Percentiles rank a stretch among this genome's conserved stretches.
Conservation (phyloP, 1,140 invertebrate species). For the Cotesia chilonis region DNA sequence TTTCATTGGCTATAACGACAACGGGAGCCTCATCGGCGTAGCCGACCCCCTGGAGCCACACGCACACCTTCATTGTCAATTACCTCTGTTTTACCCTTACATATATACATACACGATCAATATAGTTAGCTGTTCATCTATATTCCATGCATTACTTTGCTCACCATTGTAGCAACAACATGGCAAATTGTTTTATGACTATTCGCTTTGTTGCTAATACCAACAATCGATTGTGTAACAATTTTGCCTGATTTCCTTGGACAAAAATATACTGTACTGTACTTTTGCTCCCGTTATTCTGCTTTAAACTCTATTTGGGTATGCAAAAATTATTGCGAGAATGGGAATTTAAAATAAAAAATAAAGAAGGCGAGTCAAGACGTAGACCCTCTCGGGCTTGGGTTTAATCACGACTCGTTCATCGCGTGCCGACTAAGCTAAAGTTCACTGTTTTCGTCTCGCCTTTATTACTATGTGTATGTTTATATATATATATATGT, state of each 20-base stretch:
- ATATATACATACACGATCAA: background rate
- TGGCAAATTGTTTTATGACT: conserved; percentile 4
- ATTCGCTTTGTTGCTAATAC: background rate
- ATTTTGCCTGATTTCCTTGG: background rate
- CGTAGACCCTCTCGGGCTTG: conserved; percentile 2
- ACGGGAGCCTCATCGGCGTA: conserved; percentile 3
- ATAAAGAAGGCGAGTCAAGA: conserved; percentile 14
- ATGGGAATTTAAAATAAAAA: background rate
- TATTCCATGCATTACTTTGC: background rate
- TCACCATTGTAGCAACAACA: background rate
- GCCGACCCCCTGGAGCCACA: conserved; percentile 31
- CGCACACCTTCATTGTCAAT: conserved; percentile 16
- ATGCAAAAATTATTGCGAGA: background rate
- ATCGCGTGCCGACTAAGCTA: conserved; percentile 35
- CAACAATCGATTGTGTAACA: background rate
- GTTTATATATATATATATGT: background rate
- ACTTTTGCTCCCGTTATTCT: too few relatives aligned
- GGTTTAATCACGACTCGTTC: conserved; percentile 27
- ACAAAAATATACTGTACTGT: background rate
- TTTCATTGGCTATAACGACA: background rate
- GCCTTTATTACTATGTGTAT: background rate
- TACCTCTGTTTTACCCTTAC: conserved; percentile 8
- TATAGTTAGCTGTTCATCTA: conserved; percentile 11
- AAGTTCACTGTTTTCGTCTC: conserved; percentile 12
- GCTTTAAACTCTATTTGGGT: background rate